A percentile compares a stretch with the other conserved stretches of the same genome.
phyloP scores from a whole-genome alignment of 2,888 invertebrate species.

The Tholera decimalis region DNA sequence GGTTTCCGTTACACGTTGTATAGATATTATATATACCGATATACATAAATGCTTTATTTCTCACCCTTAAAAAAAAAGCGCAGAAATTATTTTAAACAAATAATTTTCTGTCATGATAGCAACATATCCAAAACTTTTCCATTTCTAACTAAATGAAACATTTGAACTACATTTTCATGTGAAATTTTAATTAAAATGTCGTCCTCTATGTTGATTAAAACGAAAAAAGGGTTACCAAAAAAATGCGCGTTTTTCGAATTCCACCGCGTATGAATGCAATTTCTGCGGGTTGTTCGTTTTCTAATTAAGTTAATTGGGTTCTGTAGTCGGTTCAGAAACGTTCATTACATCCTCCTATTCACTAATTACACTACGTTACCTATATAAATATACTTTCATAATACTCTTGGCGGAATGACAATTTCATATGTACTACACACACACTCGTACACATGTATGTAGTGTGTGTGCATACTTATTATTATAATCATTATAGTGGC shows the following conservation, averaged over 20 bases:
- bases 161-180: slow-evolving; percentile 18
- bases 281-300: slow-evolving; percentile 33
- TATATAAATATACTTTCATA: too few relatives aligned
- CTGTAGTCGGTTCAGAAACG: not conserved
- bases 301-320: slow-evolving; percentile 21
- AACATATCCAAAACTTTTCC: slow-evolving; percentile 26
- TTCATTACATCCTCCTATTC: not conserved
- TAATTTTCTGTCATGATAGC: slow-evolving; percentile 3
- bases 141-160: slow-evolving; percentile 6
- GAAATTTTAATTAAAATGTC: slow-evolving; percentile 52
- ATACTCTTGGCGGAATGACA: not conserved
- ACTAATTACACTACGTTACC: not conserved
- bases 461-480: too few relatives aligned
- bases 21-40: too few relatives aligned
- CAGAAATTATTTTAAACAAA: not conserved
- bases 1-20: too few relatives aligned
- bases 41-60: not conserved
- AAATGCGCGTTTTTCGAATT: slow-evolving; percentile 28
- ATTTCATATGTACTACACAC: too few relatives aligned
- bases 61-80: not conserved
- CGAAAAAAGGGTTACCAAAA: not conserved
- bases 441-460: too few relatives aligned
- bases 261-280: slow-evolving; percentile 20
- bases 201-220: slow-evolving; percentile 25
- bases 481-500: too few relatives aligned